phyloP scores from a whole-genome alignment of 2,113 vertebrate genomes.

The Dascyllus trimaculatus region DNA sequence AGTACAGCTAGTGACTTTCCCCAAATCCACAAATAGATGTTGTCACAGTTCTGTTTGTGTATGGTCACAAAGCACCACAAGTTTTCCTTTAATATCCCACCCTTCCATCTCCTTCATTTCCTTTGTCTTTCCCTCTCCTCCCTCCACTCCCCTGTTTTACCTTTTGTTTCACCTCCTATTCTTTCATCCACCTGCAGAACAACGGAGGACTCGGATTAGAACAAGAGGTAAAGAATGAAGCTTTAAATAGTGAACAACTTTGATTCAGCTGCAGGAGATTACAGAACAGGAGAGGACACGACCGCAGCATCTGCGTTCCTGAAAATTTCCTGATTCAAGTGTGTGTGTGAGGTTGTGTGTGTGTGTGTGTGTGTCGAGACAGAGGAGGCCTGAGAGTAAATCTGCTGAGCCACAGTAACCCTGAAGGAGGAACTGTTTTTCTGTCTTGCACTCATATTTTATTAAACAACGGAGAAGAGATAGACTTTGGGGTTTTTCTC shows the following conservation, averaged over 20 bases:
- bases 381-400: conserved; percentile 9
- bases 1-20: too few species aligned
- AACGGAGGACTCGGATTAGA: conserved; percentile 25
- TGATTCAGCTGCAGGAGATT: conserved; percentile 36
- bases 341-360: neutral
- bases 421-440: conserved; percentile 37
- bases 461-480: conserved; percentile 26
- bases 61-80: too few species aligned
- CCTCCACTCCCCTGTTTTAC: too few species aligned
- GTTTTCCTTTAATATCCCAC: too few species aligned
- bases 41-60: too few species aligned
- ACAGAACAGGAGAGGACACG: conserved; percentile 33
- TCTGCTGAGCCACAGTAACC: conserved; percentile 52
- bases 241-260: conserved; percentile 38
- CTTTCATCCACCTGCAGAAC: conserved; percentile 27
- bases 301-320: conserved; percentile 42
- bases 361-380: neutral
- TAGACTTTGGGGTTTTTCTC: conserved; percentile 22
- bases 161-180: too few species aligned
- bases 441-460: conserved; percentile 50
- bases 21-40: too few species aligned
- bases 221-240: neutral
- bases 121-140: too few species aligned
- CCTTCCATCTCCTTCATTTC: too few species aligned
- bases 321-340: conserved; percentile 23